Conservation (phyloP, 30 jellyfish, hydroid and myxozoan species). For the Turritopsis rubra region DNA sequence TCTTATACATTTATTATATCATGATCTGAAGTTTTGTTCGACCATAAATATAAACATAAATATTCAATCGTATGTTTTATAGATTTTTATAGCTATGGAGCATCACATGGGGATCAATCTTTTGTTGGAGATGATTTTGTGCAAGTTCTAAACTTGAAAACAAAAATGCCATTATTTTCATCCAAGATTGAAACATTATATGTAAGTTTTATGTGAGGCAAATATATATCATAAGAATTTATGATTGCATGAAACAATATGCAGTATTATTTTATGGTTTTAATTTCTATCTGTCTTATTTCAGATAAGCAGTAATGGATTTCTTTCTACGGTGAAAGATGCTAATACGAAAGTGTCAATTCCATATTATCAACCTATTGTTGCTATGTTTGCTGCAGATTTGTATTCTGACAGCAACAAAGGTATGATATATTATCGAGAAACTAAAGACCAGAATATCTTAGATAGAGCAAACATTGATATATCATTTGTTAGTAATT, state of each 20-base stretch:
- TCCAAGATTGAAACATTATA: not conserved
- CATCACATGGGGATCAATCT: not conserved
- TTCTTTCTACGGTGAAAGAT: conserved; percentile 1
- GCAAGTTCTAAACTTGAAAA: not conserved
- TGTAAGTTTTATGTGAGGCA: not conserved
- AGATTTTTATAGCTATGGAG: conserved; percentile 1
- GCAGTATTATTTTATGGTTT: not conserved
- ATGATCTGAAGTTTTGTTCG: too few species aligned
- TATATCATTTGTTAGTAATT: not conserved
- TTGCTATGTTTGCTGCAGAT: not conserved
- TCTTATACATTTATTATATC: too few species aligned
- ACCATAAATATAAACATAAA: too few species aligned
- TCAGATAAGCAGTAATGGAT: conserved; percentile 6
- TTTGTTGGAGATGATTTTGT: conserved; percentile 16
- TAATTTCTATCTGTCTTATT: not conserved
- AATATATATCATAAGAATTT: not conserved
- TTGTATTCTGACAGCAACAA: conserved; percentile 3
- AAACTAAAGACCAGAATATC: not conserved
- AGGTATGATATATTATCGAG: not conserved
- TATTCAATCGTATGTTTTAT: not conserved
- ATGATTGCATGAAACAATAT: too few species aligned
- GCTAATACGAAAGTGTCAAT: not conserved
- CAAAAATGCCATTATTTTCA: conserved; percentile 6
- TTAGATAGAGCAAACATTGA: not conserved
- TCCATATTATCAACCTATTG: conserved; percentile 13